Evolutionary conservation across 2,113 vertebrate species (phyloP), one percentile per base, ranked within the genome.

Genomic region (Mugil cephalus): DNA sequence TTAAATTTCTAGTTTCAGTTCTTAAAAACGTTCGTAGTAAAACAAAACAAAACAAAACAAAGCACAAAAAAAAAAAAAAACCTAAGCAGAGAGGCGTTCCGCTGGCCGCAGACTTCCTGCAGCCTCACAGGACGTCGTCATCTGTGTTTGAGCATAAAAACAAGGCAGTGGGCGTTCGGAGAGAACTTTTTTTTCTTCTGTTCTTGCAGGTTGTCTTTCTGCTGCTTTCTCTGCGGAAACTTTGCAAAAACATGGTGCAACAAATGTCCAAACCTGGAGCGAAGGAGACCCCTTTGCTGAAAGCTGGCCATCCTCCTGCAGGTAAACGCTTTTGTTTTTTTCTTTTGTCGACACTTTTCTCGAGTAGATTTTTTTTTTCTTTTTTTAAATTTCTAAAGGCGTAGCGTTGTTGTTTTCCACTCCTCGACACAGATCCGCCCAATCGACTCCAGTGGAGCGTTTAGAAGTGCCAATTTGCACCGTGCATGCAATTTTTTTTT

Each of bases 271-370:
- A 93, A 88, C 6, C 71, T 14, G 88, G 85, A 38, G 53, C 40
- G 43, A 92, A 68, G 24, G 85, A 82, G 34, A 7, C 45, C 39
- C 54, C 62, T 34, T 0, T 69, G 19, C 87, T 94, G 62, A 95
- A 91, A 48, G 94, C 87, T 45, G 94, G 93, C 0, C 94, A 94
- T 36, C 93, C 83, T 47, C 93, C 93, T 1, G 94, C 94, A 91
- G 94, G 94, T 95, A 80, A 73, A 50, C 10, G 0, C 0, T 1
- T n/a, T 12, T 4, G 5, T 30, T 30, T 30, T 5, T 30, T 30
- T 30, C 24, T 30, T 30, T 30, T 5, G 24, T 58, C 1, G 0
- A 30, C 36, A 1, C 17, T 6, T 0, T 30, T 8, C 17, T 36
- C 4, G 4, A 18, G 7, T 2, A 5, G 6, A 1, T 6, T 10